These are phyloP conservation scores for Drosophila tropicalis DNA, from an alignment of 1,140 invertebrate genomes.

Conservation along the genomic window DNA sequence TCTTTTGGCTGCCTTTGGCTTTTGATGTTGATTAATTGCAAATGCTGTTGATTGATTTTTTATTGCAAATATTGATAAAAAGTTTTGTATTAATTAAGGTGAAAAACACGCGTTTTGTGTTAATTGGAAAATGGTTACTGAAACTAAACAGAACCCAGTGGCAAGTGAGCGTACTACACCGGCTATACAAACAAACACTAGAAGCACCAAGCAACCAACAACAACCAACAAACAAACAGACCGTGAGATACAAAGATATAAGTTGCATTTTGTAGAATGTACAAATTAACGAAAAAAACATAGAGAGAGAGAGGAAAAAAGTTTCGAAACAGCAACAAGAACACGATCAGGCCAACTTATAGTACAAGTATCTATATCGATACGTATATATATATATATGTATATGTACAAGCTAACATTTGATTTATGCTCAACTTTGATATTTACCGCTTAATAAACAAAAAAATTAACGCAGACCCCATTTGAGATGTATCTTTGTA, in stretches of 20 bases:
- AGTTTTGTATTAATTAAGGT: slow-evolving; percentile 81
- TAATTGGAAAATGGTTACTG: slow-evolving; percentile 81
- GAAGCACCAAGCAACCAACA: slow-evolving; percentile 16
- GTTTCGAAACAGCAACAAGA: slow-evolving; percentile 58
- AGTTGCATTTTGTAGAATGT: slow-evolving; percentile 75
- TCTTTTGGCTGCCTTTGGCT: too few species aligned
- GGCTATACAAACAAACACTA: slow-evolving; percentile 62
- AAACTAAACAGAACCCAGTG: slow-evolving; percentile 73
- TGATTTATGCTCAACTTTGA: slow-evolving; percentile 80
- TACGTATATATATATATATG: slow-evolving; percentile 36
- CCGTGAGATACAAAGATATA: slow-evolving; percentile 76
- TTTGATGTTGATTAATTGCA: slow-evolving; percentile 81
- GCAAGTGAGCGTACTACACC: slow-evolving; percentile 58
- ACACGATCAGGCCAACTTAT: slow-evolving; percentile 35
- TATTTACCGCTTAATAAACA: slow-evolving; percentile 81
- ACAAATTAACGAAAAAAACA: slow-evolving; percentile 71
- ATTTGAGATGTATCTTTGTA: slow-evolving; percentile 56
- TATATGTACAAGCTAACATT: slow-evolving; percentile 67
- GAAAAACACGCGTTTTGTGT: slow-evolving; percentile 80
- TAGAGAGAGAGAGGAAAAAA: slow-evolving; percentile 34
- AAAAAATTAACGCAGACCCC: slow-evolving; percentile 69
- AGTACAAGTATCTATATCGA: slow-evolving; percentile 34
- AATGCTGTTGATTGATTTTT: slow-evolving; percentile 81
- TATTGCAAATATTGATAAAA: slow-evolving; percentile 83
- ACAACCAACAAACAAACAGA: slow-evolving; percentile 75